Evolutionary conservation across 2,113 vertebrate genomes (phyloP).

Genomic region (Pseudopodoces humilis): DNA sequence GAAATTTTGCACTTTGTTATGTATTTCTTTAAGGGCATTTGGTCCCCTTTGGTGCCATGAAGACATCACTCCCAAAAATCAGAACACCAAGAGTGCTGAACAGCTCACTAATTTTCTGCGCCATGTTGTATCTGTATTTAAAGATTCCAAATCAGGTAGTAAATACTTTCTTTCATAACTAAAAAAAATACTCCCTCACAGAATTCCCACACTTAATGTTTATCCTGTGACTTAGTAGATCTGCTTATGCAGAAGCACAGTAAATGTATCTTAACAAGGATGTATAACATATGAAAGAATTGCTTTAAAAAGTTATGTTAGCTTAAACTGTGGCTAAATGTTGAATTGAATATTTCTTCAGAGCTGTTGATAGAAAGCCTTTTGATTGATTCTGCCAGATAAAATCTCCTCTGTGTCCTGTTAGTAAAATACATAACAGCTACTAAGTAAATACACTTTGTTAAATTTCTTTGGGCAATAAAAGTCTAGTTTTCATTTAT

Average conservation of each 20-base stretch:
- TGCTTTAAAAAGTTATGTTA: not conserved
- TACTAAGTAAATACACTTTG: not conserved
- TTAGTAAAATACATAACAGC: not conserved
- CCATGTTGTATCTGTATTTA: constrained; percentile 94
- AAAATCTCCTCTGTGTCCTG: not conserved
- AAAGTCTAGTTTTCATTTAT: not conserved
- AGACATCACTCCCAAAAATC: constrained; percentile 98
- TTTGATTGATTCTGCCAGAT: not conserved
- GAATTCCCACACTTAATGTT: not conserved
- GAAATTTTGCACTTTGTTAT: not conserved
- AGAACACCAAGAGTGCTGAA: constrained; percentile 94
- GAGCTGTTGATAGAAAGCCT: not conserved
- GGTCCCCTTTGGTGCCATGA: constrained; percentile 98
- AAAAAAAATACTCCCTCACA: not conserved
- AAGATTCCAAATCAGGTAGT: constrained; percentile 94
- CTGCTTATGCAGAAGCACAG: not conserved
- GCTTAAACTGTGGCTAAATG: not conserved
- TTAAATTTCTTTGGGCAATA: not conserved
- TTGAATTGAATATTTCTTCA: not conserved
- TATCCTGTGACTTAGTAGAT: not conserved
- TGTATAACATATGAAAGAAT: not conserved
- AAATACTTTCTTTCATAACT: not conserved
- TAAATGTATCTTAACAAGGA: not conserved
- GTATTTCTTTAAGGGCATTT: constrained; percentile 84
- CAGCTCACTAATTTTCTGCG: constrained; percentile 95